Conservation (phyloP, 2,797 vertebrate species). For the Urocyon cinereoargenteus region DNA sequence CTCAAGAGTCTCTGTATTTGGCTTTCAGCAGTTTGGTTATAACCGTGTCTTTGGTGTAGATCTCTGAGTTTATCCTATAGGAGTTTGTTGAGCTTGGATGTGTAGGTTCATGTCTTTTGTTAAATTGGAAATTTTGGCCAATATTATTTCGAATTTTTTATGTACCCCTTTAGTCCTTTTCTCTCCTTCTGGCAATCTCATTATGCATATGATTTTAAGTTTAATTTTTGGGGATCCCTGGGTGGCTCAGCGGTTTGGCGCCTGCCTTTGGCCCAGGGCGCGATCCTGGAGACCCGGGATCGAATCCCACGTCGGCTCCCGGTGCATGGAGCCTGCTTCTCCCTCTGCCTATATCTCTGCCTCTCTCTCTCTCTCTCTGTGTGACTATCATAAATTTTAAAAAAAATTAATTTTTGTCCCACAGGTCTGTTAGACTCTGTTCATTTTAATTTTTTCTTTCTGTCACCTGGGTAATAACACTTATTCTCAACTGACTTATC, state of each 20-base stretch:
- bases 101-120: not conserved
- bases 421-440: not conserved
- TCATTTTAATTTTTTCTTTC: not conserved
- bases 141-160: not conserved
- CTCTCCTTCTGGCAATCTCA: not conserved
- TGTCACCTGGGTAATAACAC: not conserved
- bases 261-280: too few relatives aligned
- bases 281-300: too few relatives aligned
- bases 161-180: not conserved
- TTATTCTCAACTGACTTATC: not conserved
- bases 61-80: not conserved
- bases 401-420: not conserved
- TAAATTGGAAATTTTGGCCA: not conserved
- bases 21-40: not conserved
- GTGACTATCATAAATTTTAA: too few relatives aligned
- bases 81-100: not conserved
- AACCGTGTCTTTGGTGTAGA: not conserved
- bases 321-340: too few relatives aligned
- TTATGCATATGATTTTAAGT: not conserved
- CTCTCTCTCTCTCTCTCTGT: too few relatives aligned
- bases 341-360: too few relatives aligned
- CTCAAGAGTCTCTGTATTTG: not conserved
- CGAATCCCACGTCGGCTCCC: too few relatives aligned
- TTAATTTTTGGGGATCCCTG: not conserved
- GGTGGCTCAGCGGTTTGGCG: too few relatives aligned